phyloP scores from a whole-genome alignment of 2,113 vertebrate species.

The Dasyurus viverrinus region DNA sequence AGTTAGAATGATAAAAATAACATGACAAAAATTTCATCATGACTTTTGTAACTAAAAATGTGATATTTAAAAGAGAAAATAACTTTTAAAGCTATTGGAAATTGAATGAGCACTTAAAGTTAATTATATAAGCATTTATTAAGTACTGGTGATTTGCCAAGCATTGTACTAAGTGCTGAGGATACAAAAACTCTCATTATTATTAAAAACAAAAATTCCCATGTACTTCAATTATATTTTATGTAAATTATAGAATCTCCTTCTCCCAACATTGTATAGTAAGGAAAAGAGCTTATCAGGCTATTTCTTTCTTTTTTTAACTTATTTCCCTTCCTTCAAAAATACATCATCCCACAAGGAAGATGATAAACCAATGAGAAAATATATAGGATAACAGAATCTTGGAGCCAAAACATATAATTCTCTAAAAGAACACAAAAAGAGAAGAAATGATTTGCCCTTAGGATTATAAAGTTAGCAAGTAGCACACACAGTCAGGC shows the following conservation, averaged over 20 bases:
- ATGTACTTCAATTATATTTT: conserved; percentile 5
- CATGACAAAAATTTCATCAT: conserved; percentile 3
- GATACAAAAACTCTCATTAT: neutral
- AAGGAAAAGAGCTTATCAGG: conserved; percentile 30
- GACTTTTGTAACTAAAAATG: conserved; percentile 43
- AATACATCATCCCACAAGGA: conserved; percentile 34
- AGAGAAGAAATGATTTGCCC: conserved; percentile 3
- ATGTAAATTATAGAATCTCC: conserved; percentile 21
- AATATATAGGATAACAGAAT: neutral
- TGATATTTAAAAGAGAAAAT: conserved; percentile 32
- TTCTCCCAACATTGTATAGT: conserved; percentile 11
- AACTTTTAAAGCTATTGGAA: conserved; percentile 17
- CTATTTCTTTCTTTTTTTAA: conserved; percentile 36
- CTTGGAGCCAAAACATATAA: neutral
- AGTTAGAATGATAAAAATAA: neutral
- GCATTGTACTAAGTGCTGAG: neutral
- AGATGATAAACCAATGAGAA: conserved; percentile 13
- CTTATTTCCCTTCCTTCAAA: conserved; percentile 13
- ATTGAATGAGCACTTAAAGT: conserved; percentile 17
- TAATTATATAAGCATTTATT: neutral
- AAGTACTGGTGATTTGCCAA: neutral
- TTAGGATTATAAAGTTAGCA: neutral
- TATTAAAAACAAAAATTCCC: conserved; percentile 39
- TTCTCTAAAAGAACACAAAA: neutral
- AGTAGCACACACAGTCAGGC: neutral